Percentiles rank a stretch among this genome's conserved stretches.
Conservation (phyloP, 2,113 vertebrate genomes). For the Petrocephalus microphthalmus region DNA sequence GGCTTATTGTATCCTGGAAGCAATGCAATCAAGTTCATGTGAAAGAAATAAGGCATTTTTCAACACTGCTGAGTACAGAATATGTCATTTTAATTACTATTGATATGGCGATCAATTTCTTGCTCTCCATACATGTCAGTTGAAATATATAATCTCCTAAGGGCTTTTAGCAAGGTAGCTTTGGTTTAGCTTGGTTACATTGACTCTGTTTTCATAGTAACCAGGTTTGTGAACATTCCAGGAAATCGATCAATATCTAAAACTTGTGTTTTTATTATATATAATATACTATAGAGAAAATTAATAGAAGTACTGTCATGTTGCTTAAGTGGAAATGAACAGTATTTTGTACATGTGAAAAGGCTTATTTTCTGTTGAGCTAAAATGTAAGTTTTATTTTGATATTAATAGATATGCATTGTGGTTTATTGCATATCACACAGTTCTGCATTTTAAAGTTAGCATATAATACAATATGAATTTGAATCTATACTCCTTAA, state of each 20-base stretch:
- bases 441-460: not conserved
- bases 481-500: not conserved
- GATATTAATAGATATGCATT: not conserved
- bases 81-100: constrained; percentile 3
- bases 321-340: not conserved
- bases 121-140: not conserved
- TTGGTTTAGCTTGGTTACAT: not conserved
- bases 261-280: not conserved
- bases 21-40: not conserved
- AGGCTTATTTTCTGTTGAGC: not conserved
- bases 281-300: not conserved
- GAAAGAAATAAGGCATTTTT: not conserved
- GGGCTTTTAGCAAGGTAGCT: not conserved
- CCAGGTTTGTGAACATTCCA: not conserved
- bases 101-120: not conserved
- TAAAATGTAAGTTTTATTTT: constrained; percentile 1
- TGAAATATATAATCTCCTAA: not conserved
- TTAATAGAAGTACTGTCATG: not conserved
- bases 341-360: constrained; percentile 5
- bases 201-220: not conserved
- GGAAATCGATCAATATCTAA: not conserved
- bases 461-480: not conserved
- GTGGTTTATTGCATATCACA: not conserved
- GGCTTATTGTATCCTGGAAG: not conserved
- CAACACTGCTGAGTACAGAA: not conserved